Evolutionary conservation across 2,888 invertebrate species (phyloP), one percentile per base, ranked within the genome.

Genomic region (Hirtodrosophila cameraria): DNA sequence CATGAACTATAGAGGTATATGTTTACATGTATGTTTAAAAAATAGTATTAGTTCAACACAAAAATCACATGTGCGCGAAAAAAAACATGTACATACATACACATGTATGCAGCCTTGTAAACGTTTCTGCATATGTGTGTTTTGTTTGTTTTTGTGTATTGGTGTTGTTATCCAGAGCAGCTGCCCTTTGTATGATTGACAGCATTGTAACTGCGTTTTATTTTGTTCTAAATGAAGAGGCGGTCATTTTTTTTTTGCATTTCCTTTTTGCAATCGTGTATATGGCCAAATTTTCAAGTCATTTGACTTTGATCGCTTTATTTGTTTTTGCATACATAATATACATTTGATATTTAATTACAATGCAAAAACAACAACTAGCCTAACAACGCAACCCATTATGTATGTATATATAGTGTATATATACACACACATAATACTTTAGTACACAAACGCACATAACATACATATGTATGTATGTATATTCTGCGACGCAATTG

Each of bases 401-500:
- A 49, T 18, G 23, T 48, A 39, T 41, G 1, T 38, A 36, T 28
- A 23, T 38, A n/a, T 11, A 30, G 11, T 31, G n/a, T 41, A 35
- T 12, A n/a, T 57, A 23, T 11, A 20, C 15, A 15, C 7, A 31
- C 18, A 28, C 5, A 18, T 33, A 11, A 38, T 38, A n/a, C n/a
- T n/a, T n/a, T n/a, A n/a, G n/a, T n/a, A 38, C 27, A 30, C 11
- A 43, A 30, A 27, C 28, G 8, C 31, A 54, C 9, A 15, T 50
- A 45, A 45, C 46, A 38, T 31, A 36, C 39, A 48, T 39, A 30
- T 43, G 8, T 42, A 25, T 57, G 55, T 78, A 60, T 62, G 43
- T 62, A 71, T 82, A 84, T 81, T 84, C 79, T 83, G 82, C 82
- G 82, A 78, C 82, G 82, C 82, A 83, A 84, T 83, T 81, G 75